phyloP scores from a whole-genome alignment of 2,888 invertebrate genomes.

The Aproaerema taeniolella region DNA sequence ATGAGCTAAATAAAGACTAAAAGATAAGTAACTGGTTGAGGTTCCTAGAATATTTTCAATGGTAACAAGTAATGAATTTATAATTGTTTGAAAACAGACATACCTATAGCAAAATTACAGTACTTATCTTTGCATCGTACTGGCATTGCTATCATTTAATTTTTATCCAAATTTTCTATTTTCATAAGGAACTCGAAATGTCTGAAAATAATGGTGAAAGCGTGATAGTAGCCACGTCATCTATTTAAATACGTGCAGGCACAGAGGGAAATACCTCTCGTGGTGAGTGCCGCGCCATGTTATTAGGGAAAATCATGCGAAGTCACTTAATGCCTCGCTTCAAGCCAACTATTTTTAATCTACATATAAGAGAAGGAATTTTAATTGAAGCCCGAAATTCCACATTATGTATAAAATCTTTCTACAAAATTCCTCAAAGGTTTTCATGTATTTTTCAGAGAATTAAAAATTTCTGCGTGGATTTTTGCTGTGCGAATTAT shows the following conservation, averaged over 20 bases:
- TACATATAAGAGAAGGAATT: constrained; percentile 13
- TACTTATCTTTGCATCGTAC: no score
- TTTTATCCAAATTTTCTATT: no score
- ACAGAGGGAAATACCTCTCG: constrained; percentile 2
- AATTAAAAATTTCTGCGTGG: constrained; percentile 7
- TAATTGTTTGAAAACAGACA: no score
- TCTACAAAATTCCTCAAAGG: constrained; percentile 10
- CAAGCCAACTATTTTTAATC: constrained; percentile 17
- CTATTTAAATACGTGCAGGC: constrained; percentile 14
- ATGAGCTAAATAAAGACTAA: no score
- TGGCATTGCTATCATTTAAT: no score
- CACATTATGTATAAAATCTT: constrained; percentile 6
- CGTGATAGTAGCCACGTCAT: constrained; percentile 12
- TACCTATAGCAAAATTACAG: no score
- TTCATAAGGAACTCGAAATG: background rate
- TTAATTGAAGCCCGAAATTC: constrained; percentile 13
- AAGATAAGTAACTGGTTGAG: no score
- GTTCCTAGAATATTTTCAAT: no score
- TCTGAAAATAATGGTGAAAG: constrained; percentile 1
- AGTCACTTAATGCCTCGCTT: constrained; percentile 12
- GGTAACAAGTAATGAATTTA: no score
- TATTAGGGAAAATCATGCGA: constrained; percentile 19
- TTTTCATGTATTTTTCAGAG: background rate
- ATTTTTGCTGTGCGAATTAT: constrained; percentile 1
- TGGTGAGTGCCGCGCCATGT: constrained; percentile 7